A percentile compares a stretch with the other conserved stretches of the same genome.
phyloP scores from a whole-genome alignment of 2,797 vertebrate genomes.

The Myotis pilosus region DNA sequence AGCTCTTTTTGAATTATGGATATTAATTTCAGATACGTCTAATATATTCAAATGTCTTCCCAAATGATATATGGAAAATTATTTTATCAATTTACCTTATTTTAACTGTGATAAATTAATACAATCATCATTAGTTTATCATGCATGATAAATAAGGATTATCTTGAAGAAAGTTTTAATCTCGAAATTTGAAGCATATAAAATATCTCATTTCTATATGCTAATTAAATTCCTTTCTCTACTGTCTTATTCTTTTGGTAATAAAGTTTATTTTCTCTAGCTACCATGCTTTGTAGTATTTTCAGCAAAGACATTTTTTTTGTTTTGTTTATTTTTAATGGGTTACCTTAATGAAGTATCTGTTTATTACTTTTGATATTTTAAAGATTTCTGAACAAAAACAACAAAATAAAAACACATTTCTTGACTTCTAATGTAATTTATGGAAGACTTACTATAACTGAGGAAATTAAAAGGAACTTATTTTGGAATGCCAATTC shows the following conservation, averaged over 20 bases:
- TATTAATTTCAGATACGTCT: constrained; percentile 17
- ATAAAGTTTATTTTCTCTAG: background rate
- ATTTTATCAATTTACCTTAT: background rate
- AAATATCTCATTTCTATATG: background rate
- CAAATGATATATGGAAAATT: background rate
- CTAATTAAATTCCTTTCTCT: background rate
- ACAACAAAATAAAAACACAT: background rate
- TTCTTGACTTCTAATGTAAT: constrained; percentile 1
- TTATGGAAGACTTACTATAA: background rate
- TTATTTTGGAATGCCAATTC: constrained; percentile 9
- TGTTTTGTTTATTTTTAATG: constrained; percentile 11
- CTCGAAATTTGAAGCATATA: background rate
- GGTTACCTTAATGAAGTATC: background rate
- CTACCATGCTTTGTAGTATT: background rate
- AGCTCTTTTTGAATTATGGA: constrained; percentile 14
- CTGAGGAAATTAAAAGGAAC: background rate
- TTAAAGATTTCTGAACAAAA: background rate
- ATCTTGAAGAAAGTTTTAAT: background rate
- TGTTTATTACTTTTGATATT: background rate
- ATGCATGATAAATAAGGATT: background rate
- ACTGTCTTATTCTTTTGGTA: background rate
- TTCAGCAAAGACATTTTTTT: background rate
- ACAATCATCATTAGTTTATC: background rate
- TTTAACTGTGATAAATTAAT: constrained; percentile 15
- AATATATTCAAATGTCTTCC: constrained; percentile 3